A percentile compares a stretch with the other conserved stretches of the same genome.
Evolutionary conservation across 1,140 invertebrate species (phyloP).

Genomic region (Scylla paramamosain): DNA sequence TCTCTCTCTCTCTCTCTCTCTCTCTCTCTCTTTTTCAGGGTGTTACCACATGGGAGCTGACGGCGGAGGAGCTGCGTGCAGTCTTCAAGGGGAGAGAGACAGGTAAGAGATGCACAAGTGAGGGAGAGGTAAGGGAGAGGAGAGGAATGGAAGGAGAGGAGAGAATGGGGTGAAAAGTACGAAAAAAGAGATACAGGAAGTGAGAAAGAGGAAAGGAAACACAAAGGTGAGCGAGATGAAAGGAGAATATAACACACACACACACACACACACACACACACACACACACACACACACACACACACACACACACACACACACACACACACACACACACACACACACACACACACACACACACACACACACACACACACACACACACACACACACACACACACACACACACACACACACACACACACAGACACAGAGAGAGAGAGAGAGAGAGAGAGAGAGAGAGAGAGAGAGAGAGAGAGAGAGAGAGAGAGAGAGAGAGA

Average conservation of each 20-base stretch:
- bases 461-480: background rate
- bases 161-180: background rate
- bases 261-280: no score
- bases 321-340: no score
- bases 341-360: no score
- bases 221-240: background rate
- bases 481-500: background rate
- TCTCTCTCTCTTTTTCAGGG: background rate
- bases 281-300: no score
- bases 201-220: background rate
- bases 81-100: slow-evolving; percentile 7
- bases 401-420: no score
- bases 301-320: no score
- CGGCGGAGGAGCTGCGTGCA: slow-evolving; percentile 42
- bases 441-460: no score
- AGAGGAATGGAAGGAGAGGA: no score
- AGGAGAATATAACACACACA: no score
- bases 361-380: no score
- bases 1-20: background rate
- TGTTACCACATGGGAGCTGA: background rate
- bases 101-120: slow-evolving; percentile 23
- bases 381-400: no score
- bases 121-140: background rate
- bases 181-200: background rate
- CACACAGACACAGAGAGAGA: no score